Evolutionary conservation across 2,797 vertebrate species (phyloP), one percentile per base, ranked within the genome.

Genomic region (Tinamus major): DNA sequence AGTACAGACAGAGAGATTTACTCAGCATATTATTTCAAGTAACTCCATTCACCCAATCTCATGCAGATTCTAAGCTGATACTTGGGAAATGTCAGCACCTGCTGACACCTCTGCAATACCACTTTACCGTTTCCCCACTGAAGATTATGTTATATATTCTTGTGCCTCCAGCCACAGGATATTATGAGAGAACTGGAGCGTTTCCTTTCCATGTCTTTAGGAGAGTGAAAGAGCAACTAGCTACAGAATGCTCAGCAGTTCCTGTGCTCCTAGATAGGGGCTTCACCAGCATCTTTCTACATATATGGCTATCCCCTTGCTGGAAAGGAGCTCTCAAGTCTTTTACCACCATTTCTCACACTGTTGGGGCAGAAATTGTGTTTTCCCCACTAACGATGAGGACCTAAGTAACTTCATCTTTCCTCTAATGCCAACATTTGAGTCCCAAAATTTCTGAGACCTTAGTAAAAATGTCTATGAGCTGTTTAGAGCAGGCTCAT

Each of bases 11-110:
- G 4, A 53, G 61, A 8, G 49, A 33, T 84, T 46, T 72, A 12
- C 63, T 48, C 59, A 31, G 44, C 9, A 1, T 3, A 2, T 58
- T 17, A 7, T 83, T 55, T 75, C 53, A 76, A 79, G 49, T 56
- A 19, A 13, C 41, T 69, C 41, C 26, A 19, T 29, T 29, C 8
- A 18, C 13, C 4, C 23, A 41, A 46, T 39, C 69, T 68, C 59
- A 39, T 27, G 61, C 0, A 0, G 41, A 24, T 87, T 33, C 58
- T 62, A 24, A 1, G 1, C 16, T 13, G 10, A 8, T 4, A 2
- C 23, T 49, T 49, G 5, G 21, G 56, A 87, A 62, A 67, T 0
- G 0, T 53, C 51, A 81, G 58, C n/a, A 56, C n/a, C 29, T 58
- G 35, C 46, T 39, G 41, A n/a, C 10, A 31, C 31, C 56, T 68